These are phyloP conservation scores for Thamnophis elegans DNA, from an alignment of 2,797 vertebrate genomes.

Conservation along the genomic window DNA sequence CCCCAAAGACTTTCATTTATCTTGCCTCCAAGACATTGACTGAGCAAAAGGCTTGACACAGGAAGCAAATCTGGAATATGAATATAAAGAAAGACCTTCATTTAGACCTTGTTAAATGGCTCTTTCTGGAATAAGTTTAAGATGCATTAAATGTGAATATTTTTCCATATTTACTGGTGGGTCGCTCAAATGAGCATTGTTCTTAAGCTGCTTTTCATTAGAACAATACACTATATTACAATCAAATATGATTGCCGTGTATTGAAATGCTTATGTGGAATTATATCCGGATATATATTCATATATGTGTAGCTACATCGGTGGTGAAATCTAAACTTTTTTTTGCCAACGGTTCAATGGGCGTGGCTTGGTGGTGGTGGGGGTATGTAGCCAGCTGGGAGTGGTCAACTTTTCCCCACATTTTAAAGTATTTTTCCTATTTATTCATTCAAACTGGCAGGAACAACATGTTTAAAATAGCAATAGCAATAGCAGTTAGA, in stretches of 20 bases:
- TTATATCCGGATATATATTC: neutral
- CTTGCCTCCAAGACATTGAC: slow-evolving; percentile 20
- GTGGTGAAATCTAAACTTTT: too few species aligned
- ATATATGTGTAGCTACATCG: neutral
- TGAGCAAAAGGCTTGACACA: neutral
- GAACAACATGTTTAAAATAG: too few species aligned
- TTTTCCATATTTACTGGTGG: neutral
- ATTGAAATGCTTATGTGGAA: neutral
- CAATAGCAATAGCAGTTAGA: too few species aligned
- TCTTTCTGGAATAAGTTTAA: neutral
- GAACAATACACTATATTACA: neutral
- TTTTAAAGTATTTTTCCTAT: too few species aligned
- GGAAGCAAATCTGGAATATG: slow-evolving; percentile 9
- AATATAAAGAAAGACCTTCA: neutral
- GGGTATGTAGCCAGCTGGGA: too few species aligned
- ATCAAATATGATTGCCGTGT: neutral
- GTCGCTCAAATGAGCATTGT: neutral
- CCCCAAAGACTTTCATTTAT: slow-evolving; percentile 30
- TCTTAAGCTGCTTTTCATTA: neutral
- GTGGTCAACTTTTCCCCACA: too few species aligned
- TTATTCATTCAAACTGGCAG: too few species aligned
- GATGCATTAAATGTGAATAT: neutral
- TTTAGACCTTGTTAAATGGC: neutral
- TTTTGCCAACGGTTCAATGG: too few species aligned
- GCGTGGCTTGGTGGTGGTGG: too few species aligned